Base-by-base conservation (phyloP, 2,888 invertebrate species). In the Eupithecia exiguata region DNA sequence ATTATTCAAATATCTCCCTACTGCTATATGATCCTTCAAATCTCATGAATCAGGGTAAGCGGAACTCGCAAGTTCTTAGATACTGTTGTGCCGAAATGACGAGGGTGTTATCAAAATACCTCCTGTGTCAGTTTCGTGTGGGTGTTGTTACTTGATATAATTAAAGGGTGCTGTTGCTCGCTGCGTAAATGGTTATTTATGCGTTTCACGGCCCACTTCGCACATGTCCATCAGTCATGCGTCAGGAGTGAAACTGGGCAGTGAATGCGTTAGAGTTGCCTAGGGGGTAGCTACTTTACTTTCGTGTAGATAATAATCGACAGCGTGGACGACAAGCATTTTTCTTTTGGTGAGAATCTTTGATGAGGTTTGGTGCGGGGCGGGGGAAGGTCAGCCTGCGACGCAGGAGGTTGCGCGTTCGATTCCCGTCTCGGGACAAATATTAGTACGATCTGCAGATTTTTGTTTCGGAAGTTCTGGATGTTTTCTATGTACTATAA, bases 1-100 rank as follows among this genome's bases (percentile, higher is more conserved):
- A 80, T 80, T 78, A 78, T 80, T 78, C 77, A 77, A 77, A 74
- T 80, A 73, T 71, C 76, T 77, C 71, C 74, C 72, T 75, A 61
- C 73, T 74, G 78, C 68, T 71, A 75, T 72, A 63, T 69, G 75
- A 70, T 74, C 63, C 72, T 80, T 72, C 72, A 58, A 75, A 73
- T 73, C 46, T 73, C 73, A 71, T 73, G 75, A 73, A 76, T 73
- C 71, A 72, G 58, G 71, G 49, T 62, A 72, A 36, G 62, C 46
- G 40, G 67, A 67, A 67, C 67, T 65, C 35, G 72, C 63, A 65
- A 68, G 25, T 49, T 65, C 58, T 65, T 25, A n/a, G 67, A 67
- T 74, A 70, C 40, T 70, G 67, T 68, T 74, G 62, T 70, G 46
- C 46, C 71, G 62, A 69, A 62, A 38, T 67, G 71, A 71, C 71